phyloP scores from a whole-genome alignment of 2,113 vertebrate genomes.

The Hypomesus transpacificus region DNA sequence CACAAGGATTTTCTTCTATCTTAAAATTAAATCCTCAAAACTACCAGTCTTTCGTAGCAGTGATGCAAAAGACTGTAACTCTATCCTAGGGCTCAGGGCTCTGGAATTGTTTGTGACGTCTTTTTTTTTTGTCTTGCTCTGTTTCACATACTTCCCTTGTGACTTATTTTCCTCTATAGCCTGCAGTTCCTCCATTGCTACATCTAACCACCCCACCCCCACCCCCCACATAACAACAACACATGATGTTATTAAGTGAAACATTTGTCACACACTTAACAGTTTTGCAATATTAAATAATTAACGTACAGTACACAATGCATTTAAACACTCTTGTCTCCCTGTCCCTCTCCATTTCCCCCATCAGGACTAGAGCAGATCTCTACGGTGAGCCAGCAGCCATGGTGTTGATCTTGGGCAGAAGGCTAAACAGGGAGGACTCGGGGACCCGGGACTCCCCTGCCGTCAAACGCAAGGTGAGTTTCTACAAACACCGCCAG shows the following conservation, averaged over 20 bases:
- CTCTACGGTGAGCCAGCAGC: conserved; percentile 67
- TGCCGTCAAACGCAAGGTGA: conserved; percentile 93
- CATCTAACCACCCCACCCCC: not conserved
- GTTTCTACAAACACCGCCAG: not conserved
- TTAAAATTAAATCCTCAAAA: conserved; percentile 26
- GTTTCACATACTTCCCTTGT: not conserved
- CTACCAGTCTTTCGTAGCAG: not conserved
- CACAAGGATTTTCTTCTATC: not conserved
- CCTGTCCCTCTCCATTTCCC: conserved; percentile 29
- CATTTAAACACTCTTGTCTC: not conserved
- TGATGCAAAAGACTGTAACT: conserved; percentile 4
- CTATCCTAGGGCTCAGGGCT: not conserved
- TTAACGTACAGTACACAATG: too few relatives aligned
- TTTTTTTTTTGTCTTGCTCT: not conserved
- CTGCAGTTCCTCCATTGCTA: not conserved
- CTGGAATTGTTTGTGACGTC: not conserved
- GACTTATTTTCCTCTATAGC: not conserved
- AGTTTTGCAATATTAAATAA: too few relatives aligned
- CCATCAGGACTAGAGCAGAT: conserved; percentile 17
- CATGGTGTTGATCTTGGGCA: conserved; percentile 98
- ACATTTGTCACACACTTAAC: not conserved
- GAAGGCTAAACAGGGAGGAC: conserved; percentile 93
- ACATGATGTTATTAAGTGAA: not conserved
- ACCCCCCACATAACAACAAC: not conserved
- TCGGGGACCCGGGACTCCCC: conserved; percentile 89